phyloP scores from a whole-genome alignment of 2,888 invertebrate species.

The Heliconius erato region DNA sequence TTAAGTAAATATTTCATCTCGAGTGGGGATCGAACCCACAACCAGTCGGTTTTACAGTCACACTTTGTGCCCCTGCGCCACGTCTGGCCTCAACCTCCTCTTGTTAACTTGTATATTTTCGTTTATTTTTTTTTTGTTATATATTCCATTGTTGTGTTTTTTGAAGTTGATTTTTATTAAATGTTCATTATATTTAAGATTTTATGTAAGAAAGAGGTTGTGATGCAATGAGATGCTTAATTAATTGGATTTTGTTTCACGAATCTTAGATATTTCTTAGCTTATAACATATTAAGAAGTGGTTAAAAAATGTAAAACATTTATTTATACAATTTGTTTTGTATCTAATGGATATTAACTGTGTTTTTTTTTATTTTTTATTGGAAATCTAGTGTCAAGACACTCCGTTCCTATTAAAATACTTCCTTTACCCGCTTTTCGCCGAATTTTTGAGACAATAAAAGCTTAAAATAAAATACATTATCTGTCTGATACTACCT shows the following conservation, averaged over 20 bases:
- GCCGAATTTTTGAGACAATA: neutral
- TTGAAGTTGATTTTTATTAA: neutral
- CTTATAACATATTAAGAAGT: too few relatives aligned
- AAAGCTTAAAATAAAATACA: slow-evolving; percentile 8
- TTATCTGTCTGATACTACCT: neutral
- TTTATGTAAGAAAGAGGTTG: neutral
- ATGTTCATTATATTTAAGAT: neutral
- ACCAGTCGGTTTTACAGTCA: too few relatives aligned
- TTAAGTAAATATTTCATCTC: too few relatives aligned
- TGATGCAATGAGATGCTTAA: neutral
- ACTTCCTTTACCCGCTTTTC: neutral
- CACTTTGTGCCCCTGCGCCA: too few relatives aligned
- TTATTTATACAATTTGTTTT: neutral
- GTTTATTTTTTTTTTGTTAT: too few relatives aligned
- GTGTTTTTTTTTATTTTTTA: too few relatives aligned
- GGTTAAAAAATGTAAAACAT: too few relatives aligned
- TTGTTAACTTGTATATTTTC: too few relatives aligned
- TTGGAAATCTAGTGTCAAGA: neutral
- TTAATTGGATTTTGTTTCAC: neutral
- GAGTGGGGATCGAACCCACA: too few relatives aligned
- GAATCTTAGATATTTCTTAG: neutral
- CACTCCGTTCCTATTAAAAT: neutral
- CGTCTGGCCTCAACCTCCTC: too few relatives aligned
- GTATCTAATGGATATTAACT: too few relatives aligned
- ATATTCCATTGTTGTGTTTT: too few relatives aligned